Evolutionary conservation across 2,888 invertebrate genomes (phyloP).

Genomic region (Acanthosoma haemorrhoidale): DNA sequence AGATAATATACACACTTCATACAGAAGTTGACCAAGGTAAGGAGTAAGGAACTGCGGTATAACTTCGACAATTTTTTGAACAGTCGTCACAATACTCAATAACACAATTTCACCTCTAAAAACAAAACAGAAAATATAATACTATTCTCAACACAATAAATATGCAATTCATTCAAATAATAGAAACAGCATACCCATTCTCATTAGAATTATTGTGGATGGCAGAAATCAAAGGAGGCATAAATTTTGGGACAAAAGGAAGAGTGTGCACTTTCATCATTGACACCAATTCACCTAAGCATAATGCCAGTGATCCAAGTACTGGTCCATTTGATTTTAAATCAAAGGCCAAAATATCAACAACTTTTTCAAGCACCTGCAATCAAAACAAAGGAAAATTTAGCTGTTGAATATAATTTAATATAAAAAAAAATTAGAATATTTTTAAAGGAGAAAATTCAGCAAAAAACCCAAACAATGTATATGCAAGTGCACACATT

Average conservation of each 20-base stretch:
- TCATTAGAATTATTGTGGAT: constrained; percentile 4
- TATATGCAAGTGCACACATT: too few relatives aligned
- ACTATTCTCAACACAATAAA: not conserved
- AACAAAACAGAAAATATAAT: not conserved
- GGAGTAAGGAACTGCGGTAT: constrained; percentile 79
- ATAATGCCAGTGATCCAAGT: constrained; percentile 67
- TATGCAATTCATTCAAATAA: not conserved
- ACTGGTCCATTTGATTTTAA: constrained; percentile 51
- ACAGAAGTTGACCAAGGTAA: constrained; percentile 67
- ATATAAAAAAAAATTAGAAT: too few relatives aligned
- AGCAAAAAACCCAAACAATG: too few relatives aligned
- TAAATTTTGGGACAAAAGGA: constrained; percentile 66
- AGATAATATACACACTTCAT: constrained; percentile 56
- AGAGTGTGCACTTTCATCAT: constrained; percentile 71
- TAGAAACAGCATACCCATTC: not conserved
- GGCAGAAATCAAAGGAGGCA: constrained; percentile 54
- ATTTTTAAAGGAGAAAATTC: too few relatives aligned
- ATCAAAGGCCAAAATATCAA: constrained; percentile 54
- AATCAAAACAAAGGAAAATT: constrained; percentile 31
- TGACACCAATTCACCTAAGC: constrained; percentile 71
- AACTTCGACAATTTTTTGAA: constrained; percentile 76
- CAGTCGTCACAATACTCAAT: constrained; percentile 69
- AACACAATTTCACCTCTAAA: constrained; percentile 52
- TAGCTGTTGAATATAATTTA: not conserved
- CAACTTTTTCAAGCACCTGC: constrained; percentile 61